A percentile compares a stretch with the other conserved stretches of the same genome.
Conservation (phyloP, 2,888 invertebrate genomes). For the Labia minor region DNA sequence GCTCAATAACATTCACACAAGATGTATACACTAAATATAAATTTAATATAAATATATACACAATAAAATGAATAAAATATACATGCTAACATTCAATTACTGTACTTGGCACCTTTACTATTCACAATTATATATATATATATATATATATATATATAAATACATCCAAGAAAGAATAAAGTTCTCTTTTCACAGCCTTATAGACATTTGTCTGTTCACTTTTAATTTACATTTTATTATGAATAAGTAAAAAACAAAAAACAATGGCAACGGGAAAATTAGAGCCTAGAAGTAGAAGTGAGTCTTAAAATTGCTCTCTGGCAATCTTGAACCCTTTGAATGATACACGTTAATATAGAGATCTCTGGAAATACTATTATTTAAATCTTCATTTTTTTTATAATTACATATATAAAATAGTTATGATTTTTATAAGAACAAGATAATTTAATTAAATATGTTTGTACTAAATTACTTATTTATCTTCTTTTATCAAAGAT, state of each 20-base stretch:
- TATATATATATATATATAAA: neutral
- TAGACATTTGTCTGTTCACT: constrained; percentile 29
- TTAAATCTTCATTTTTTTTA: too few species aligned
- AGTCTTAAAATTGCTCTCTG: neutral
- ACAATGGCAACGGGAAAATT: constrained; percentile 8
- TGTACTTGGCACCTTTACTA: constrained; percentile 25
- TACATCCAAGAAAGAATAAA: constrained; percentile 21
- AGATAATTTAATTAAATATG: neutral
- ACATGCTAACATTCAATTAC: constrained; percentile 19
- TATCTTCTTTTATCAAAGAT: too few species aligned
- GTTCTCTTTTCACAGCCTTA: constrained; percentile 41
- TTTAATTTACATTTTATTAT: constrained; percentile 16
- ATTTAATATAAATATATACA: constrained; percentile 9
- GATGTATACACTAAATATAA: neutral
- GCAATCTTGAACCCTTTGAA: neutral
- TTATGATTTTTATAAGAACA: neutral
- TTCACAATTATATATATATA: constrained; percentile 18
- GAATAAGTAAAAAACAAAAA: constrained; percentile 21
- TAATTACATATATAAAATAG: neutral
- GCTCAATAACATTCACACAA: neutral
- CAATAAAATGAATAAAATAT: constrained; percentile 14
- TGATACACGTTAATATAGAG: neutral
- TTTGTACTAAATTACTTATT: neutral
- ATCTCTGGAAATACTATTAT: constrained; percentile 13
- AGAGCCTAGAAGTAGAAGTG: neutral